Base-by-base conservation (phyloP, 1,140 invertebrate species). In the Anastrepha obliqua region DNA sequence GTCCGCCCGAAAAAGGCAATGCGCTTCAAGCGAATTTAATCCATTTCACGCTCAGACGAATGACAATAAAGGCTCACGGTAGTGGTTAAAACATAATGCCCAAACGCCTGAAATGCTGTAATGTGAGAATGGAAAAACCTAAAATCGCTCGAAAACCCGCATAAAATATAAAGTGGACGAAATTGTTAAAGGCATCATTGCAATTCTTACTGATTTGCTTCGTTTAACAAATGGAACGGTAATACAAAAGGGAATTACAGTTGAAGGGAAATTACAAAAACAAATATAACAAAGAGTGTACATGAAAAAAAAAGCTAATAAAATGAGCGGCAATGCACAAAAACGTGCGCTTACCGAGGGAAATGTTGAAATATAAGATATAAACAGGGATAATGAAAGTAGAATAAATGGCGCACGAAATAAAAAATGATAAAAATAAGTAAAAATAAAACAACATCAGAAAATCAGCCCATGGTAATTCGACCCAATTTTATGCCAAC, bases 161-260 rank as follows among this genome's bases (percentile, higher is more conserved):
- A 74, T 44, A 51, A 74, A 74, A 74, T 74, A 3, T n/a, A 0
- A 51, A 81, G 29, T 29, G 74, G 3, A 29, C n/a, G 47, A 20
- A 55, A 55, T 81, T 81, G 74, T 58, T 55, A 47, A 81, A 81
- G 29, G 74, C n/a, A 81, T 81, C 74, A 81, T n/a, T 47, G 47
- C 44, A n/a, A 8, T 58, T 51, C 11, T 51, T 42, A 47, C 42
- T 81, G 74, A 81, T 81, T 81, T 20, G 74, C 74, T 81, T 81
- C 74, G 74, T 81, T 81, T 29, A 81, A 55, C 74, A 81, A 55
- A 51, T 6, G 47, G 5, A 81, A 81, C 74, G 74, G 6, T 55
- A 29, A 29, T 55, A 58, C 74, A 58, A 55, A 81, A 29, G 47
- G 44, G 51, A 29, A 20, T 81, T 81, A 81, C 13, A 81, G n/a